Conservation (phyloP, 2,888 invertebrate genomes). For the Sycophila texana region DNA sequence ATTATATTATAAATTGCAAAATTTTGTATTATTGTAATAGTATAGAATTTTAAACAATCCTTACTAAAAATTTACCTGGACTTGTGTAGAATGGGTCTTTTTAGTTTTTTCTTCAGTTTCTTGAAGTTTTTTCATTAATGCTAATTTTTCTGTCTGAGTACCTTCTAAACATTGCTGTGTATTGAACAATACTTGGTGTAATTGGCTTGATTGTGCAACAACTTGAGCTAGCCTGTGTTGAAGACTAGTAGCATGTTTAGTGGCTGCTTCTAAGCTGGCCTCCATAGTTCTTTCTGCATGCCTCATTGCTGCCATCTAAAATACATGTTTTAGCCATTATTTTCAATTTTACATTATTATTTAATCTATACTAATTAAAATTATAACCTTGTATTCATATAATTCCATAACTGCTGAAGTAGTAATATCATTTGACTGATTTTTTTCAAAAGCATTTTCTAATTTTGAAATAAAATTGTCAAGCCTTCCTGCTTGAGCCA, state of each 20-base stretch:
- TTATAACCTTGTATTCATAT: constrained; percentile 81
- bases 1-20: not conserved
- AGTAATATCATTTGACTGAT: constrained; percentile 79
- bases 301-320: constrained; percentile 76
- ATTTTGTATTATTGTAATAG: not conserved
- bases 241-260: constrained; percentile 76
- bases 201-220: constrained; percentile 75
- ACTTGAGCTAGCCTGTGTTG: constrained; percentile 77
- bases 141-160: constrained; percentile 69
- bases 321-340: constrained; percentile 27
- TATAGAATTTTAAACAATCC: not conserved
- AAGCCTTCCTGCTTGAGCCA: constrained; percentile 77
- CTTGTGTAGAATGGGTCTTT: constrained; percentile 61
- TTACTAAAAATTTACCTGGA: constrained; percentile 60
- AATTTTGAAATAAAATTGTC: constrained; percentile 77
- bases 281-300: constrained; percentile 77
- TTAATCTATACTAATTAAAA: not conserved
- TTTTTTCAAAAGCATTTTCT: constrained; percentile 75
- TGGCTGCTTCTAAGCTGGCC: constrained; percentile 77
- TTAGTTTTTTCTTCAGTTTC: constrained; percentile 65
- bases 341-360: not conserved
- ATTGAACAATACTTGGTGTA: constrained; percentile 77
- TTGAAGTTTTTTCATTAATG: constrained; percentile 63
- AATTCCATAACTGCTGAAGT: constrained; percentile 85
- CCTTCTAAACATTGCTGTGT: constrained; percentile 77